Evolutionary conservation across 1,140 invertebrate species (phyloP), one percentile per base, ranked within the genome.

Genomic region (Lutraria rhynchaena): DNA sequence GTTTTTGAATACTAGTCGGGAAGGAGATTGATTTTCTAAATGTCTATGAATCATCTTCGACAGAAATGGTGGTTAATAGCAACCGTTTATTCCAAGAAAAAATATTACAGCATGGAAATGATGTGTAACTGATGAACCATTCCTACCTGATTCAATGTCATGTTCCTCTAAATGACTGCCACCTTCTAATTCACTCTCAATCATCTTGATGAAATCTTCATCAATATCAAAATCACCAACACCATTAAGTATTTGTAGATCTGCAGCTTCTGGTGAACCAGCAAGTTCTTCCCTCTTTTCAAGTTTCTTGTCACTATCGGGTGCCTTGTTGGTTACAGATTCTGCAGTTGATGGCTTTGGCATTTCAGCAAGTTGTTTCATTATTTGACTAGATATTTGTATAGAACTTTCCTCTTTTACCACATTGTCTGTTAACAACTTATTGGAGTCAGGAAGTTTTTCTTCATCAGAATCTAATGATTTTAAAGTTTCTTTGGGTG

Each of bases 401-500:
- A 78, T 78, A 33, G 76, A 53, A 46, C 76, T 78, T 29, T 78
- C 76, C 24, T 67, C 63, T 58, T 44, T 49, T 24, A 78, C 76
- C 1, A 31, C 13, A n/a, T 31, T 19, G 11, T 69, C 63, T 27
- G 76, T 29, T 35, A 78, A 41, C 22, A 69, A 44, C 46, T 78
- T 78, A 7, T 46, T 9, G 1, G 51, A 51, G 24, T 65, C 63
- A 5, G 44, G 37, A 5, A 29, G 7, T 9, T 37, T 80, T 53
- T 88, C 87, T 19, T 81, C 61, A 41, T 90, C 89, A 0, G 86
- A 86, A 37, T 89, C 89, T 7, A 87, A 78, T 4, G 80, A 78
- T 65, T 85, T 85, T 1, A 89, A 61, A 13, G 84, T 63, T 22
- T 87, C 87, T 73, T 88, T 87, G 15, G 51, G 69, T n/a, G 53